Percentiles rank a stretch among this genome's conserved stretches.
Evolutionary conservation across 2,113 vertebrate genomes (phyloP).

Genomic region (Hyperopisus bebe): DNA sequence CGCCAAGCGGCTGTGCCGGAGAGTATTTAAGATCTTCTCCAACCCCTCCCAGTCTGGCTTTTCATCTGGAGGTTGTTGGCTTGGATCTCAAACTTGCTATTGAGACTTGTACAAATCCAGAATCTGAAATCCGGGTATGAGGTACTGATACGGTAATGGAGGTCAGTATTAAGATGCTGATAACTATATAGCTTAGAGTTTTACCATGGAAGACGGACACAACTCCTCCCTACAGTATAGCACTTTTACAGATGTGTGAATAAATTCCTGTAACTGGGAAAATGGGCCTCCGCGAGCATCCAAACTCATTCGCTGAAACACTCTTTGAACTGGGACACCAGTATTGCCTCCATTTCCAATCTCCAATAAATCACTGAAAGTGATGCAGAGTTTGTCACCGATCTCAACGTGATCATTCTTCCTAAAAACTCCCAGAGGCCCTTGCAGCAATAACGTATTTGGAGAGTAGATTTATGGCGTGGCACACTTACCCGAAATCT

Average conservation of each 20-base stretch:
- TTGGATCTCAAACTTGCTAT: neutral
- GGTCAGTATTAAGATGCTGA: neutral
- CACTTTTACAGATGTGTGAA: neutral
- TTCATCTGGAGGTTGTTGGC: neutral
- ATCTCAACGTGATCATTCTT: neutral
- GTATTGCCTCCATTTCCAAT: neutral
- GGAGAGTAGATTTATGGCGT: neutral
- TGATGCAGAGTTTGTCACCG: neutral
- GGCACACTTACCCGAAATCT: neutral
- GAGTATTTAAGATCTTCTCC: neutral
- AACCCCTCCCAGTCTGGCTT: neutral
- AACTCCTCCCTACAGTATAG: neutral
- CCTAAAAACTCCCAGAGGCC: neutral
- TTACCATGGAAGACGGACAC: neutral
- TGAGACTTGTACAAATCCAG: neutral
- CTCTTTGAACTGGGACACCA: neutral
- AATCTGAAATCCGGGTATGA: neutral
- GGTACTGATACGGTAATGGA: neutral
- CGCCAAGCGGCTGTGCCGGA: neutral
- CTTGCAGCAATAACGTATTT: neutral
- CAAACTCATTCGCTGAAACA: neutral
- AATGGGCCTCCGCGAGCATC: neutral
- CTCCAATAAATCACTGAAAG: neutral
- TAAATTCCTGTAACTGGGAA: neutral
- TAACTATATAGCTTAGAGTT: neutral